Percentiles rank a stretch among this genome's conserved stretches.
phyloP scores from a whole-genome alignment of 2,888 invertebrate species.

The Loripinus fragilis region DNA sequence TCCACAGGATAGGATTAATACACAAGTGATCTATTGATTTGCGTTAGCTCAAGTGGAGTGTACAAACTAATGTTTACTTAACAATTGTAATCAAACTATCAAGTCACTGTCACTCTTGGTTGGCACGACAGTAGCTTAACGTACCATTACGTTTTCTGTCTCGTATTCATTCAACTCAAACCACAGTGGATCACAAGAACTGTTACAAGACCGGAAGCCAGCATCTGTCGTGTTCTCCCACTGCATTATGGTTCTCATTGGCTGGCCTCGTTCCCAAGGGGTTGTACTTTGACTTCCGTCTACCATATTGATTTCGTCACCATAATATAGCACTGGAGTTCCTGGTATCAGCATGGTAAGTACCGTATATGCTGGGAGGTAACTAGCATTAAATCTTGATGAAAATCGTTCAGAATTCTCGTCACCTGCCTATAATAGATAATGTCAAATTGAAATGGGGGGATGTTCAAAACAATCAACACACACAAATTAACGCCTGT shows the following conservation, averaged over 20 bases:
- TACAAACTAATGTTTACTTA: too few relatives aligned
- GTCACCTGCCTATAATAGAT: constrained; percentile 69
- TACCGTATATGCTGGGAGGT: constrained; percentile 89
- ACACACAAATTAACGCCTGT: too few relatives aligned
- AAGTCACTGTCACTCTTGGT: too few relatives aligned
- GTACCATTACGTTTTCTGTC: constrained; percentile 70
- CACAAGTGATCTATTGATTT: too few relatives aligned
- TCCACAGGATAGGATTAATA: too few relatives aligned
- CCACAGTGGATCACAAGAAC: constrained; percentile 63
- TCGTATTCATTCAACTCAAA: constrained; percentile 57
- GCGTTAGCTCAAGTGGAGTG: too few relatives aligned
- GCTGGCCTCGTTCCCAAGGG: constrained; percentile 46
- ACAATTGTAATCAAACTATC: too few relatives aligned
- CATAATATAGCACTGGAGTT: constrained; percentile 93
- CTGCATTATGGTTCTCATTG: constrained; percentile 77
- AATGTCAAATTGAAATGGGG: too few relatives aligned
- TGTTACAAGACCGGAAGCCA: constrained; percentile 68
- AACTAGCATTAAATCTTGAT: constrained; percentile 60
- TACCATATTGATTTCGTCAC: constrained; percentile 93
- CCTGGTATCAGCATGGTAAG: constrained; percentile 92
- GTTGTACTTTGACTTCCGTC: constrained; percentile 18
- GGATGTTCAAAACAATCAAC: too few relatives aligned
- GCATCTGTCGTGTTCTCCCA: constrained; percentile 74
- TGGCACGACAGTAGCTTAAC: too few relatives aligned
- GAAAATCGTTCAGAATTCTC: constrained; percentile 66